Base-by-base conservation (phyloP, 1,140 invertebrate species). In the Portunus trituberculatus region DNA sequence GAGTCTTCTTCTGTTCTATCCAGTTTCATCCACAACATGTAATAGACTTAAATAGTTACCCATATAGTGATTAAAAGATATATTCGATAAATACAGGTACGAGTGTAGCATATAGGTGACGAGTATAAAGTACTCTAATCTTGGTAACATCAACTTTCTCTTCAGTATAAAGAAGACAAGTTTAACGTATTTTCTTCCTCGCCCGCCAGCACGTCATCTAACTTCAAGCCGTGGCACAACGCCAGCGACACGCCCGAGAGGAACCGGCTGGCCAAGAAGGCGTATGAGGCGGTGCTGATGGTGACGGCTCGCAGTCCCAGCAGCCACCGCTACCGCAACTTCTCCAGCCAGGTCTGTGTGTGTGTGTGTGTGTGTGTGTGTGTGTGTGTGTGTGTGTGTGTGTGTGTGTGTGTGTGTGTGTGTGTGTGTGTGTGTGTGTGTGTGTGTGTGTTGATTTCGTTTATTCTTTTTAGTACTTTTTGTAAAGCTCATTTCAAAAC, bases 281-380 rank as follows among this genome's bases (percentile, higher is more conserved):
- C 99, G 0, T 99, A 99, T 97, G 98, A 98, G 95, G 98, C 99
- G 0, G 97, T 99, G 90, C 97, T 99, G 88, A 99, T 98, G 0
- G 98, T 99, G n/a, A 99, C 99, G 0, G 97, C 98, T 10, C 96
- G 98, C 59, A 98, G 98, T 14, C 98, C 99, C 0, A 98, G 99
- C 95, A 98, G 98, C 96, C 89, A 95, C 82, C 91, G 67, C 25
- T 95, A 92, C 48, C 28, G 32, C 45, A 95, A 95, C 82, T 95
- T 95, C 90, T 92, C 94, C 2, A 92, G 12, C 25, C 94, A 92
- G 52, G 94, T 95, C 29, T 87, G 91, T 92, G 84, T 48, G 16
- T 59, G 46, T 88, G 45, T 93, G 46, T 88, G 84, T 93, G 32
- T 93, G 84, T 28, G 46, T 93, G 91, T 29, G 90, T 48, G 90